A percentile compares a stretch with the other conserved stretches of the same genome.
These are phyloP conservation scores for Oxyscelio sp. DNA, from an alignment of 2,888 invertebrate species.

Conservation along the genomic window DNA sequence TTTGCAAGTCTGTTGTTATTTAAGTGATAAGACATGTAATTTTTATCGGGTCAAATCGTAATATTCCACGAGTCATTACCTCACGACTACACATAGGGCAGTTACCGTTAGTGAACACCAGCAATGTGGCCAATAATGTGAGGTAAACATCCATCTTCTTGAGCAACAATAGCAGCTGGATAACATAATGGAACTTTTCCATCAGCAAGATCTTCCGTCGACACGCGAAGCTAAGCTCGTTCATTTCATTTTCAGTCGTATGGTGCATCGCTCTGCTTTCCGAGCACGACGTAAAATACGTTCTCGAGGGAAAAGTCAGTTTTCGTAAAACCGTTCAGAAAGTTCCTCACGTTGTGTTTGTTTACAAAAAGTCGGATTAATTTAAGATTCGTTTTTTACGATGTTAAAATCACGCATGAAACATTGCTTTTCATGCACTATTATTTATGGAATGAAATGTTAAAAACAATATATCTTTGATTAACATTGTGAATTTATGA, in stretches of 20 bases:
- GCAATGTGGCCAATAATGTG: slow-evolving; percentile 52
- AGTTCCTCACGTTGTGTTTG: slow-evolving; percentile 34
- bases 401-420: slow-evolving; percentile 27
- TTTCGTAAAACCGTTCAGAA: slow-evolving; percentile 52
- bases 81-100: slow-evolving; percentile 13
- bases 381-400: slow-evolving; percentile 31
- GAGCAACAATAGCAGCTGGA: slow-evolving; percentile 63
- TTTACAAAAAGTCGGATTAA: slow-evolving; percentile 46
- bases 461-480: background rate
- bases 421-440: background rate
- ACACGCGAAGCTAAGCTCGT: slow-evolving; percentile 69
- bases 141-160: slow-evolving; percentile 68
- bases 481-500: background rate
- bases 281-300: slow-evolving; percentile 35
- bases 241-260: slow-evolving; percentile 61
- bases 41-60: slow-evolving; percentile 36
- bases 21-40: background rate
- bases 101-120: slow-evolving; percentile 19
- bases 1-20: too few relatives aligned
- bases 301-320: slow-evolving; percentile 60
- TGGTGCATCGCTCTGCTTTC: slow-evolving; percentile 47
- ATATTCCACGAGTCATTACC: slow-evolving; percentile 52
- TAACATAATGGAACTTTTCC: slow-evolving; percentile 73
- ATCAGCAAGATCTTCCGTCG: slow-evolving; percentile 65
- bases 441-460: slow-evolving; percentile 11